Percentiles rank a stretch among this genome's conserved stretches.
Conservation (phyloP, 2,113 vertebrate genomes). For the Nothobranchius furzeri region DNA sequence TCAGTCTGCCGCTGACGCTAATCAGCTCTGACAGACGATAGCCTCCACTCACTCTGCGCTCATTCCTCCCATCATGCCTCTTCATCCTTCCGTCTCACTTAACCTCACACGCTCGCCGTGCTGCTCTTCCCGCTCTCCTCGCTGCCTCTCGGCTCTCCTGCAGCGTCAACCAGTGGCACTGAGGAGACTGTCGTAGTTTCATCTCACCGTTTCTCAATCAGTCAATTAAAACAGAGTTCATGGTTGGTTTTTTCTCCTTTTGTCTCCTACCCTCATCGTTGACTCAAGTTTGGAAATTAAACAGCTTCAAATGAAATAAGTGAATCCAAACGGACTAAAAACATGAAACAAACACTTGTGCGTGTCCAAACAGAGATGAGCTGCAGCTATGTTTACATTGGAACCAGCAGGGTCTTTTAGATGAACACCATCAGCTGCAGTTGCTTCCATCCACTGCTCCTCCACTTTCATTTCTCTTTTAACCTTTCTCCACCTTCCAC, state of each 20-base stretch:
- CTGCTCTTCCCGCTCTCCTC: constrained; percentile 31
- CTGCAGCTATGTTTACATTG: not conserved
- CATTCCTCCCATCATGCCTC: constrained; percentile 33
- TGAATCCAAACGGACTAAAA: too few species aligned
- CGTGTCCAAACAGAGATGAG: not conserved
- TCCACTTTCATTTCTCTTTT: not conserved
- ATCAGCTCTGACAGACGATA: constrained; percentile 64
- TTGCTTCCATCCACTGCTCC: not conserved
- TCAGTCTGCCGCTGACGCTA: constrained; percentile 48
- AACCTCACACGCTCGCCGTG: constrained; percentile 46
- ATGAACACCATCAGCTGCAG: not conserved
- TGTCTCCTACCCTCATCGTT: not conserved
- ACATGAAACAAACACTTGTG: too few species aligned
- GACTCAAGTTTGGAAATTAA: not conserved
- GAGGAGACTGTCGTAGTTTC: constrained; percentile 47
- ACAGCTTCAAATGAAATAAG: too few species aligned
- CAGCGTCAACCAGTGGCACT: constrained; percentile 37
- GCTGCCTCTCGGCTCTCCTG: constrained; percentile 36
- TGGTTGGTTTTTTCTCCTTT: constrained; percentile 4
- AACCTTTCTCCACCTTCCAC: constrained; percentile 3
- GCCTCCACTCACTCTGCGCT: constrained; percentile 15
- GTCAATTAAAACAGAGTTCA: constrained; percentile 52
- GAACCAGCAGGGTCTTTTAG: not conserved
- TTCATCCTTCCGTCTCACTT: constrained; percentile 55
- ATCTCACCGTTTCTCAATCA: constrained; percentile 30